phyloP scores from a whole-genome alignment of 2,797 vertebrate genomes.

The Adelosebastes latens region DNA sequence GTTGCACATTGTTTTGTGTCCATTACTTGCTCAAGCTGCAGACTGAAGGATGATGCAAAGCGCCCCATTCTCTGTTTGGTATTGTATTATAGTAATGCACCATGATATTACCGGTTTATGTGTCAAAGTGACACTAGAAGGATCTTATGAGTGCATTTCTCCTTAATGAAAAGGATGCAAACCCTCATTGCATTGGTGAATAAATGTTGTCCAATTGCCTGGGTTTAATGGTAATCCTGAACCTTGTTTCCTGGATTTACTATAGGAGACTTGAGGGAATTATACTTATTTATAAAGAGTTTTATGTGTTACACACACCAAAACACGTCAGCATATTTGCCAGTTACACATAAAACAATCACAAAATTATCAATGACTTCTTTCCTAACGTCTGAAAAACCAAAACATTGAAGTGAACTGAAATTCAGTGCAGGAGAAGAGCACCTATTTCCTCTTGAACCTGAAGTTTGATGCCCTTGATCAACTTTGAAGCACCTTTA shows the following conservation, averaged over 20 bases:
- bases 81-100: neutral
- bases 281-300: neutral
- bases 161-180: neutral
- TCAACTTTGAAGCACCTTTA: neutral
- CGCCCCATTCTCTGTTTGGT: neutral
- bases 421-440: neutral
- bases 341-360: neutral
- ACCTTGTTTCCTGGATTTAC: neutral
- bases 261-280: neutral
- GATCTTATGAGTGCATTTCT: neutral
- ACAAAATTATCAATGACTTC: neutral
- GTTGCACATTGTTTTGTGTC: neutral
- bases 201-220: neutral
- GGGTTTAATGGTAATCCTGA: neutral
- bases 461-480: neutral
- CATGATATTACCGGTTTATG: neutral
- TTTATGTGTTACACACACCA: neutral
- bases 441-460: constrained; percentile 2
- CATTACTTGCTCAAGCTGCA: neutral
- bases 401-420: neutral
- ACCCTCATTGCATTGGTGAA: neutral
- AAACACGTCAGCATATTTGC: neutral
- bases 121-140: neutral
- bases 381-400: neutral
- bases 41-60: neutral